phyloP scores from a whole-genome alignment of 2,888 invertebrate species.

The Melanophora roralis region DNA sequence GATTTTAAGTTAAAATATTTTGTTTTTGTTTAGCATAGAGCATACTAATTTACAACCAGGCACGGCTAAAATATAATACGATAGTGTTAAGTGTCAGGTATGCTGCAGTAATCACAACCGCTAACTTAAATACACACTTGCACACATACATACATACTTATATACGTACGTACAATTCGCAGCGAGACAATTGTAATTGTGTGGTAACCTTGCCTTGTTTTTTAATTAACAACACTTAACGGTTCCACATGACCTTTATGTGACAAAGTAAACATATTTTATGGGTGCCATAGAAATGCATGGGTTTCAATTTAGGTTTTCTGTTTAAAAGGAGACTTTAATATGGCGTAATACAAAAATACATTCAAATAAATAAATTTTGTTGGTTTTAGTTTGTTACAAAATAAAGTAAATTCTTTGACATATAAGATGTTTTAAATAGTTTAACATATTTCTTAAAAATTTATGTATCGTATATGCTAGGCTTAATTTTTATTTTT shows the following conservation, averaged over 20 bases:
- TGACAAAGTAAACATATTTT: slow-evolving; percentile 51
- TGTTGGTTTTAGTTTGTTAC: too few species aligned
- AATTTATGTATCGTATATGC: too few species aligned
- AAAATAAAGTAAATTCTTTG: too few species aligned
- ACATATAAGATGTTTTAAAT: too few species aligned
- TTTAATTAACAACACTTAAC: slow-evolving; percentile 59
- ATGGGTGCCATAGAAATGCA: neutral
- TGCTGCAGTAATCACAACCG: slow-evolving; percentile 44
- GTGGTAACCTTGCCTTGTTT: slow-evolving; percentile 50
- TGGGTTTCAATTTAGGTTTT: too few species aligned
- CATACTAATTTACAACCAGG: slow-evolving; percentile 34
- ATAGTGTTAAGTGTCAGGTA: slow-evolving; percentile 40
- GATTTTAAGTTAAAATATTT: neutral
- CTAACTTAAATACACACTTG: neutral
- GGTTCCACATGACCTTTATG: slow-evolving; percentile 53
- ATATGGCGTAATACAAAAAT: neutral
- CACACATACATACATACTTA: neutral
- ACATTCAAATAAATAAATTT: neutral
- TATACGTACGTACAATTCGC: neutral
- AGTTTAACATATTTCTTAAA: too few species aligned
- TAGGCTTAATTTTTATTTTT: too few species aligned
- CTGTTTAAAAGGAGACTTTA: neutral
- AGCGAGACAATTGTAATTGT: slow-evolving; percentile 38
- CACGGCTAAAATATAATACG: neutral
- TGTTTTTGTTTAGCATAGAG: neutral